Evolutionary conservation across 2,797 vertebrate genomes (phyloP), one percentile per base, ranked within the genome.

Genomic region (Aulostomus chinensis): DNA sequence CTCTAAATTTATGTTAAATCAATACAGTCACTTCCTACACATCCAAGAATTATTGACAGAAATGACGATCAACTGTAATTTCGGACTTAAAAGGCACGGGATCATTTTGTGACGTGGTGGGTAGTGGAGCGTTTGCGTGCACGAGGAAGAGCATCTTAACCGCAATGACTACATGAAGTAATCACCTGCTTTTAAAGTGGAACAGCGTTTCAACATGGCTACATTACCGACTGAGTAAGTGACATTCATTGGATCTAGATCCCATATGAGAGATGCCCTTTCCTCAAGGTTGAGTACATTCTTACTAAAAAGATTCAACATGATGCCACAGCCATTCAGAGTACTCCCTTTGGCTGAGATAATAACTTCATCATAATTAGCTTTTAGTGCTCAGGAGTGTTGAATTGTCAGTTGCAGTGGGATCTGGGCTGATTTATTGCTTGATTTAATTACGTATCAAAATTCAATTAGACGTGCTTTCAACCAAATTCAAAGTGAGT

Each of bases 391-490:
- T 89, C 85, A 67, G 81, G 88, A 90, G 85, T 85, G 84, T 84
- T 87, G 86, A 84, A 89, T 86, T 86, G 84, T 81, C 80, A 59
- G 87, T 85, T 88, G 89, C 89, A 81, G 66, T 84, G 87, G 89
- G 89, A 90, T 87, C 86, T 89, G 85, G 79, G 78, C 86, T 89
- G 88, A 92, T 92, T 92, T 91, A 91, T 88, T 88, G 84, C 88
- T 90, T 90, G 85, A 92, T 92, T 92, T 92, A 92, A 92, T 92
- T 92, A 92, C 51, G 88, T 90, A 91, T 92, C 90, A 88, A 91
- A 92, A 91, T 92, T 92, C 89, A 92, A 91, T 93, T 92, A 92
- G 90, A 86, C 85, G 61, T 74, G 84, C 86, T 91, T 92, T 91
- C 80, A 88, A 80, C 75, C 77, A 82, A 90, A 88, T 84, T 87